These are phyloP conservation scores for Centrocercus urophasianus DNA, from an alignment of 2,113 vertebrate genomes.

Conservation along the genomic window DNA sequence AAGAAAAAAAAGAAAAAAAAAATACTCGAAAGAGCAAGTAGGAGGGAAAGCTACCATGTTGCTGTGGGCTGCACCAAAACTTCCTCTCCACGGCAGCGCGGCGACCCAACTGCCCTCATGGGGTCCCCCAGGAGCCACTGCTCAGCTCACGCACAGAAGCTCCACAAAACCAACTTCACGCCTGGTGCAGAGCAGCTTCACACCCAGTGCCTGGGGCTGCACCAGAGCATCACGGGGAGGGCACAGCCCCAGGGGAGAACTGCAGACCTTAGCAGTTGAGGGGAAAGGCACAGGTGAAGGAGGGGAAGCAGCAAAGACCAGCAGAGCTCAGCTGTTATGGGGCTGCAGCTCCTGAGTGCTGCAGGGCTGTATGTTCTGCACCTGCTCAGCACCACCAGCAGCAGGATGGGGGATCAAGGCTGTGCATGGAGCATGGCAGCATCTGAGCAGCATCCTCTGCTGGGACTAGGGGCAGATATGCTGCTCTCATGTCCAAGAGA, in stretches of 20 bases:
- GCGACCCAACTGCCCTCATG: neutral
- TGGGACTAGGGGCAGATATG: neutral
- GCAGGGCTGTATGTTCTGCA: neutral
- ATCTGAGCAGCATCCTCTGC: neutral
- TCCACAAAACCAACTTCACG: neutral
- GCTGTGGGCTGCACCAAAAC: neutral
- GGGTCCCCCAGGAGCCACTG: neutral
- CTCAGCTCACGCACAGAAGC: neutral
- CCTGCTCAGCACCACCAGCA: neutral
- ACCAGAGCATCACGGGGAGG: too few relatives aligned
- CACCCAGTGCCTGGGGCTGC: neutral
- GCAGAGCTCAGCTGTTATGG: too few relatives aligned
- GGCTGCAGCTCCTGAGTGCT: neutral
- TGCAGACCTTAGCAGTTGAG: too few relatives aligned
- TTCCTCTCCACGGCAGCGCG: neutral
- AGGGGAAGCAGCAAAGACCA: too few relatives aligned
- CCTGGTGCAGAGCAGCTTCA: accelerated
- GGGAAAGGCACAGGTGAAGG: too few relatives aligned
- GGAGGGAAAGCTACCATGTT: neutral
- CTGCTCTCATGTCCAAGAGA: neutral
- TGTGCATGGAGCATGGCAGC: too few relatives aligned
- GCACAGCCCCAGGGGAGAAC: neutral
- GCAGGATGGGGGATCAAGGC: neutral
- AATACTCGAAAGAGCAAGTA: neutral
- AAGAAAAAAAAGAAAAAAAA: too few relatives aligned